Evolutionary conservation across 1,140 invertebrate genomes (phyloP).

Genomic region (Tribolium castaneum): DNA sequence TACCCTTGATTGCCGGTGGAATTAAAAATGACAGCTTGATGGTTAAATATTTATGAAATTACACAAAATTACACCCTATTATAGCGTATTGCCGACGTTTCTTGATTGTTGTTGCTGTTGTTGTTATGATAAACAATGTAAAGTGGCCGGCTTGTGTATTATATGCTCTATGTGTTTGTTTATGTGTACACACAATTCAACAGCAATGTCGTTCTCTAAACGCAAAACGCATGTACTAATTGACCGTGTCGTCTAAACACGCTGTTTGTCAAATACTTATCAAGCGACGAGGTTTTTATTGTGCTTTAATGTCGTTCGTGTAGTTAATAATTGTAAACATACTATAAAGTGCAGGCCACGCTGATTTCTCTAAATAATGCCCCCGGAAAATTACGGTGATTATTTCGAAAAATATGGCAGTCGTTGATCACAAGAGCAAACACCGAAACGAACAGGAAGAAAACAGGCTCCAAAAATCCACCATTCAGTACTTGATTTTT

Average conservation of each 20-base stretch:
- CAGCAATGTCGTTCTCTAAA: conserved; percentile 32
- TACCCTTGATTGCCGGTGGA: conserved; percentile 27
- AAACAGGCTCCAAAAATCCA: background rate
- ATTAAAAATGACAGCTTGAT: conserved; percentile 32
- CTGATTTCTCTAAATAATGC: conserved; percentile 30
- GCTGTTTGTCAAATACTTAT: conserved; percentile 35
- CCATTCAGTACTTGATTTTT: too few species aligned
- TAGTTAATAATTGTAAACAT: conserved; percentile 29
- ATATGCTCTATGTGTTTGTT: conserved; percentile 20
- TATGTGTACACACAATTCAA: conserved; percentile 32
- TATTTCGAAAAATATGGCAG: conserved; percentile 25
- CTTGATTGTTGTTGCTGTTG: conserved; percentile 34
- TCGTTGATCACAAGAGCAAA: conserved; percentile 32
- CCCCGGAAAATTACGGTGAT: conserved; percentile 34
- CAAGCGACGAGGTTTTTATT: conserved; percentile 33
- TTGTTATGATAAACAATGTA: conserved; percentile 33
- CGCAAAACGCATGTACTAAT: conserved; percentile 33
- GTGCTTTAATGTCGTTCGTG: conserved; percentile 29
- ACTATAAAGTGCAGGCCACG: conserved; percentile 21
- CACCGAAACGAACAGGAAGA: conserved; percentile 26
- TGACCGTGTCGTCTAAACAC: conserved; percentile 34
- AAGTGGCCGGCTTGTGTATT: conserved; percentile 23
- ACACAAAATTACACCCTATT: conserved; percentile 33
- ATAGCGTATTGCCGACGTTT: conserved; percentile 33
- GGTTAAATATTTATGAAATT: conserved; percentile 35